These are phyloP conservation scores for Xiphorhynchus erythropygius DNA, from an alignment of 2,797 vertebrate genomes.

Conservation along the genomic window DNA sequence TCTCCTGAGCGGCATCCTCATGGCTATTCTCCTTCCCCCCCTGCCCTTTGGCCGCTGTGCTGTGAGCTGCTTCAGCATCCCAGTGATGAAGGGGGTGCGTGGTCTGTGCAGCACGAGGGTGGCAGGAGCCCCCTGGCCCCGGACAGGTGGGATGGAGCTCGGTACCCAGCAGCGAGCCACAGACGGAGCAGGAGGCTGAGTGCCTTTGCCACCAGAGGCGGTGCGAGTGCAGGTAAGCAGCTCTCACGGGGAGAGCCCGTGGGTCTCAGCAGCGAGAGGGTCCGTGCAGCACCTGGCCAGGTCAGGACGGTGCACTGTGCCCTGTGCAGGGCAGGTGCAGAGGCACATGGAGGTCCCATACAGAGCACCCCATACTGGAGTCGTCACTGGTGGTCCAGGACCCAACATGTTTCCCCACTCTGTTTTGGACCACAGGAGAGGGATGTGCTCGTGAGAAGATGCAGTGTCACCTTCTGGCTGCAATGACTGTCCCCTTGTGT, in stretches of 20 bases:
- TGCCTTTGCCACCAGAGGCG: background rate
- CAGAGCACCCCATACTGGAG: background rate
- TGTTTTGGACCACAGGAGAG: background rate
- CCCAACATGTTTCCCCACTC: background rate
- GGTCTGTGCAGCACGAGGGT: background rate
- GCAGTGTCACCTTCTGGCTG: background rate
- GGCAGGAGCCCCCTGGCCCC: background rate
- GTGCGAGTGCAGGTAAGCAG: background rate
- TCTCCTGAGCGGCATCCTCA: background rate
- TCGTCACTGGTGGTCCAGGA: background rate
- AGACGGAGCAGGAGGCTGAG: background rate
- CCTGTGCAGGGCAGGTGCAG: background rate
- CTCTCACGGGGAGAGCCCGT: background rate
- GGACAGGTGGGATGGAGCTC: background rate
- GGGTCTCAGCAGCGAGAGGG: no score
- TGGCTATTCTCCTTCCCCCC: background rate
- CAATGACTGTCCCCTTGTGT: background rate
- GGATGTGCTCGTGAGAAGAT: background rate
- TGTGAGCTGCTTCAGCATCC: background rate
- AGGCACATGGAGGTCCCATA: background rate
- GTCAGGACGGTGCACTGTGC: background rate
- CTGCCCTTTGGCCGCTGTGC: background rate
- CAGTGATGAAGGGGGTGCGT: accelerated
- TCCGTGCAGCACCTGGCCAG: background rate
- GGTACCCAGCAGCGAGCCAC: background rate